A percentile compares a stretch with the other conserved stretches of the same genome.
Evolutionary conservation across 2,888 invertebrate species (phyloP).

Genomic region (Chrysomela aeneicollis): DNA sequence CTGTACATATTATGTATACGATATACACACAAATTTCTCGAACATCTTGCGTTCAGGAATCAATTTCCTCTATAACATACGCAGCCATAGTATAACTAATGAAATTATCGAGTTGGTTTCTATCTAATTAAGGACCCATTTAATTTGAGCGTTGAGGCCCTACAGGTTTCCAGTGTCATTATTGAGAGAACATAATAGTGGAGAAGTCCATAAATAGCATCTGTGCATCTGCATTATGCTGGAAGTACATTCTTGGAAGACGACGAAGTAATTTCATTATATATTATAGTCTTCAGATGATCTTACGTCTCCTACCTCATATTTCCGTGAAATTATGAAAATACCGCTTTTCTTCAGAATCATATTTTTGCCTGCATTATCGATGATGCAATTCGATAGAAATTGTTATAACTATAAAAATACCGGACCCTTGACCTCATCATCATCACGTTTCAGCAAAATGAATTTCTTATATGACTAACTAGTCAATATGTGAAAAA

Average conservation of each 20-base stretch:
- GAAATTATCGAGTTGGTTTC: constrained; percentile 34
- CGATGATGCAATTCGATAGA: no score
- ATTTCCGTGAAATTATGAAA: no score
- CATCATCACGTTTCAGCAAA: no score
- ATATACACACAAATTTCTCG: no score
- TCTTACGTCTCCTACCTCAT: no score
- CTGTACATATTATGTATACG: neutral
- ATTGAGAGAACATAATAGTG: neutral
- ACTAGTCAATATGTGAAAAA: no score
- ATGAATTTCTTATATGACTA: no score
- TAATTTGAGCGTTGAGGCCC: constrained; percentile 31
- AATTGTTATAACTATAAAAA: no score
- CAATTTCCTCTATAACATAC: neutral
- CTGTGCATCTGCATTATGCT: neutral
- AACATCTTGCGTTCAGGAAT: neutral
- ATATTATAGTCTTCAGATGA: neutral
- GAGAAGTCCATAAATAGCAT: neutral
- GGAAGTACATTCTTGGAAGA: neutral
- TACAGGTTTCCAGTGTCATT: constrained; percentile 12
- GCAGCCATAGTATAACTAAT: constrained; percentile 28
- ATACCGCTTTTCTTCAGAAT: no score
- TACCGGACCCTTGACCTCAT: no score
- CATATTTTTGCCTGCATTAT: no score
- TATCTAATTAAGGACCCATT: constrained; percentile 30
- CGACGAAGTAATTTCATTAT: neutral